phyloP scores from a whole-genome alignment of 2,888 invertebrate species.

The Apotomis betuletana region DNA sequence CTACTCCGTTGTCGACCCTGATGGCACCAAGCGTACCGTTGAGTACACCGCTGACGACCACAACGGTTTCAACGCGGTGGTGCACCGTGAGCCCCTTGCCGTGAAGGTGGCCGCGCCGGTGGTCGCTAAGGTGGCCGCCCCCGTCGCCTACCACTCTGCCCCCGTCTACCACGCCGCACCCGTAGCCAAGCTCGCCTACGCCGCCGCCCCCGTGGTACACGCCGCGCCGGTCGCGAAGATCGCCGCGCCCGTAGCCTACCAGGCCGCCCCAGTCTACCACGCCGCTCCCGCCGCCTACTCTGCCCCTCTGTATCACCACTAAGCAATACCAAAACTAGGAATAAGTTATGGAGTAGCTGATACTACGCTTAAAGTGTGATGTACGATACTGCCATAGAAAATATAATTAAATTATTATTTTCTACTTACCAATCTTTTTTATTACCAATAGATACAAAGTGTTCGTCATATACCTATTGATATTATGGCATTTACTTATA shows the following conservation, averaged over 20 bases:
- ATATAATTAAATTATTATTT: constrained; percentile 53
- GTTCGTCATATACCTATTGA: no score
- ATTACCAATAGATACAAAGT: background rate
- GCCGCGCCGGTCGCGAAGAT: constrained; percentile 39
- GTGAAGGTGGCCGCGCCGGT: constrained; percentile 57
- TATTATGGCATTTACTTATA: no score
- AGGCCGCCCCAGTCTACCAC: constrained; percentile 51
- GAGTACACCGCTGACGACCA: constrained; percentile 78
- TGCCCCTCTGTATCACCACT: constrained; percentile 67
- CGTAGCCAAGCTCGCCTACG: constrained; percentile 37
- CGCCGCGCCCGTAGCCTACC: constrained; percentile 34
- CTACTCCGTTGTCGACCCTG: constrained; percentile 76
- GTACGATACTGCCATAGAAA: constrained; percentile 41
- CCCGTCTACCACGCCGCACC: constrained; percentile 51
- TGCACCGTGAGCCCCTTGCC: constrained; percentile 68
- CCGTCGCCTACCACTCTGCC: constrained; percentile 47
- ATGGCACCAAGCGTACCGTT: constrained; percentile 76
- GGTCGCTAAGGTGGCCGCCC: constrained; percentile 47
- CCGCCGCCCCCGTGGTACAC: constrained; percentile 38
- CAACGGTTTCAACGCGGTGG: constrained; percentile 80
- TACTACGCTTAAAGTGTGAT: constrained; percentile 36
- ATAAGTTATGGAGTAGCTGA: constrained; percentile 41
- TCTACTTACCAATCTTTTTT: constrained; percentile 33
- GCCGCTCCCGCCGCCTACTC: constrained; percentile 45
- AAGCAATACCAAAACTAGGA: constrained; percentile 65